These are phyloP conservation scores for Hipparchia sbordonii DNA, from an alignment of 2,888 invertebrate species.

Conservation along the genomic window DNA sequence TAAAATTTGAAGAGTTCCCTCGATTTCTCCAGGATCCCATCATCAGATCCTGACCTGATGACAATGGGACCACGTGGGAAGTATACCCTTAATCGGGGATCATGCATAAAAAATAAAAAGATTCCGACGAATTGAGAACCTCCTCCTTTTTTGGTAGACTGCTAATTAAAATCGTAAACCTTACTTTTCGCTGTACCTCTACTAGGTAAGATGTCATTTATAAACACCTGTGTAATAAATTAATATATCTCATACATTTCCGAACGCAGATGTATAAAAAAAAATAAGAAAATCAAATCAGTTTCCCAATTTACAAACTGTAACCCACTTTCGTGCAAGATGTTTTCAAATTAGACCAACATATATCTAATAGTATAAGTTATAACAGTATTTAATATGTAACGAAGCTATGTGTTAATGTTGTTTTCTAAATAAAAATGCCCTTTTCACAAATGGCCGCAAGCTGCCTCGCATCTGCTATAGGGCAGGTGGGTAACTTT, in stretches of 20 bases:
- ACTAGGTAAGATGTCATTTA: too few relatives aligned
- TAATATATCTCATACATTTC: neutral
- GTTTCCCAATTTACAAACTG: neutral
- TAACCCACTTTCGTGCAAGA: constrained; percentile 19
- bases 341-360: constrained; percentile 14
- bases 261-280: neutral
- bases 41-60: too few relatives aligned
- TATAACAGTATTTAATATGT: neutral
- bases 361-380: neutral
- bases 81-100: too few relatives aligned
- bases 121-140: too few relatives aligned
- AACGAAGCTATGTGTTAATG: neutral
- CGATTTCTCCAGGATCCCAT: too few relatives aligned
- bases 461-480: constrained; percentile 69
- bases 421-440: constrained; percentile 25
- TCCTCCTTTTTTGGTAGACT: too few relatives aligned
- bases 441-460: constrained; percentile 42
- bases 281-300: neutral
- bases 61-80: too few relatives aligned
- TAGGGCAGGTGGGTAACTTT: constrained; percentile 64
- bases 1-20: too few relatives aligned
- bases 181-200: too few relatives aligned
- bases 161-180: too few relatives aligned
- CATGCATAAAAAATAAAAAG: too few relatives aligned
- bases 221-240: too few relatives aligned